Percentiles rank a stretch among this genome's conserved stretches.
Evolutionary conservation across 2,113 vertebrate genomes (phyloP).

Genomic region (Prunella himalayana): DNA sequence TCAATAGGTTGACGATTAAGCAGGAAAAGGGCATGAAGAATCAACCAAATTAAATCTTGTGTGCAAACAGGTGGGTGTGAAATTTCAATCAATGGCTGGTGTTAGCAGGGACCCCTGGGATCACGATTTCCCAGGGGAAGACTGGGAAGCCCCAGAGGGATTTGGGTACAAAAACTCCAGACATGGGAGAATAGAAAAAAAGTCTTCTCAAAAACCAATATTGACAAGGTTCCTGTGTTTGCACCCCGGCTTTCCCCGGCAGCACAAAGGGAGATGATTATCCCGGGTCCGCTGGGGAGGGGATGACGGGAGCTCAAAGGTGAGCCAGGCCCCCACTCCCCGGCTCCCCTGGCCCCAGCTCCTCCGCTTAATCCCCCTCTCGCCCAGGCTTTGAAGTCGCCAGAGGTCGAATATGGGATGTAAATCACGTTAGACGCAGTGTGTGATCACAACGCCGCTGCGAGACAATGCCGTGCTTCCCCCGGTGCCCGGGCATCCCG

Average conservation of each 20-base stretch:
- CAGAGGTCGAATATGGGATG: conserved; percentile 37
- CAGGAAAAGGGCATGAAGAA: conserved; percentile 56
- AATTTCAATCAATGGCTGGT: conserved; percentile 6
- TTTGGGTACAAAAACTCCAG: conserved; percentile 37
- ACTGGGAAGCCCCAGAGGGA: background rate
- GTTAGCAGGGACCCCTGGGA: background rate
- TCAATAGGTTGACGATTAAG: conserved; percentile 48
- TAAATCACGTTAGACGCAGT: conserved; percentile 4
- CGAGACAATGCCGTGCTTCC: conserved; percentile 6
- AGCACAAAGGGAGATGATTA: conserved; percentile 11
- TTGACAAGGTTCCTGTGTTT: conserved; percentile 21
- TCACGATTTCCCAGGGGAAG: conserved; percentile 15
- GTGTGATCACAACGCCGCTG: background rate
- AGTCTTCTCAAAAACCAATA: conserved; percentile 48
- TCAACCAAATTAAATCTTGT: conserved; percentile 49
- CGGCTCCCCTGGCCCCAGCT: background rate
- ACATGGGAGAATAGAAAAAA: conserved; percentile 32
- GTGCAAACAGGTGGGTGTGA: conserved; percentile 53
- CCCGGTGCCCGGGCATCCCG: background rate
- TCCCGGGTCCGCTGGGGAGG: background rate
- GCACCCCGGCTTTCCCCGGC: background rate
- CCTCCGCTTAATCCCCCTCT: conserved; percentile 8
- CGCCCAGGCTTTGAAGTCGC: conserved; percentile 24
- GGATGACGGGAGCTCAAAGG: background rate
- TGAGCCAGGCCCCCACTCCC: background rate